Evolutionary conservation across 2,797 vertebrate species (phyloP).

Genomic region (Phalloptychus januarius): DNA sequence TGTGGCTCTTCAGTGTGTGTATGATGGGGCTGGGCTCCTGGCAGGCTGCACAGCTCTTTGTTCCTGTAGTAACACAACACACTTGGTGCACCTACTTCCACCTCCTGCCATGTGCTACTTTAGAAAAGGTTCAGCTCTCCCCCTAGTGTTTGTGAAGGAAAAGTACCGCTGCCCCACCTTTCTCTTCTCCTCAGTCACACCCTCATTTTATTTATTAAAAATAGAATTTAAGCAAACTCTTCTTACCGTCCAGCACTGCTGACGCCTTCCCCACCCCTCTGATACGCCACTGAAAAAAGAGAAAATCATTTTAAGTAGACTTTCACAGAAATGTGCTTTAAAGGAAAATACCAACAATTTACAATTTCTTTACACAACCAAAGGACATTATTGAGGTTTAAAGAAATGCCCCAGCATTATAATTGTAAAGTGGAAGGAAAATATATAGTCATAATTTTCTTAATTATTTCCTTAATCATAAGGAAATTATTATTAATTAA

Average conservation of each 20-base stretch:
- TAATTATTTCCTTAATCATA: background rate
- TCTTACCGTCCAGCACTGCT: slow-evolving; percentile 98
- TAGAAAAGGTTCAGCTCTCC: slow-evolving; percentile 83
- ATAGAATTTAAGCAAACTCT: slow-evolving; percentile 41
- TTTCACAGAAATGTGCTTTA: background rate
- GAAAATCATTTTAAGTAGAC: slow-evolving; percentile 6
- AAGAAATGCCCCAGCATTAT: background rate
- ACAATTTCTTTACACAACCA: background rate
- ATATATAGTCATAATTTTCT: background rate
- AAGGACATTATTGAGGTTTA: background rate
- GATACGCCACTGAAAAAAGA: slow-evolving; percentile 90
- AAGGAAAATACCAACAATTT: background rate
- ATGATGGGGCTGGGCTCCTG: slow-evolving; percentile 57
- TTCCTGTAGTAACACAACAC: slow-evolving; percentile 62
- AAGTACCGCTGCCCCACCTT: slow-evolving; percentile 47
- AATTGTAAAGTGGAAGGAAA: background rate
- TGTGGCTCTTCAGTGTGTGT: slow-evolving; percentile 44
- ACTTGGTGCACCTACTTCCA: slow-evolving; percentile 35
- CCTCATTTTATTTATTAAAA: background rate
- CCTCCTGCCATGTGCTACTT: slow-evolving; percentile 26
- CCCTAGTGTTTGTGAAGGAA: slow-evolving; percentile 81
- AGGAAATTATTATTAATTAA: too few species aligned
- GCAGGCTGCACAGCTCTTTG: slow-evolving; percentile 70
- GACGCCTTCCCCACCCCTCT: slow-evolving; percentile 96
- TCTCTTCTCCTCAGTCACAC: background rate